phyloP scores from a whole-genome alignment of 2,888 invertebrate genomes.

The Stenodera caucasica region DNA sequence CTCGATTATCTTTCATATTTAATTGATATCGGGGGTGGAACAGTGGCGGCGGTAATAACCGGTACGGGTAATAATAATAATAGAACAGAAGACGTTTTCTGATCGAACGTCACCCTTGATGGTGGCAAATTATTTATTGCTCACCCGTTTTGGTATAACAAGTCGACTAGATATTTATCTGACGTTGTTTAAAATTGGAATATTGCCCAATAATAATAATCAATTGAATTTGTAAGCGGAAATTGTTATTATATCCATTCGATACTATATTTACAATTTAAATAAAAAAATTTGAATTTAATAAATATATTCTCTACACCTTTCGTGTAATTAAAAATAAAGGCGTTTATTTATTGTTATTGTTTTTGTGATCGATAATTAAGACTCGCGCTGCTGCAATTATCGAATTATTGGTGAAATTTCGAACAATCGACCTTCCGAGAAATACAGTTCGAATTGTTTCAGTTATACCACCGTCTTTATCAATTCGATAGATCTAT shows the following conservation, averaged over 20 bases:
- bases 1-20: constrained; percentile 1
- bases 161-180: neutral
- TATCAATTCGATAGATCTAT: constrained; percentile 3
- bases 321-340: neutral
- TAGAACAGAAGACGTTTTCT: neutral
- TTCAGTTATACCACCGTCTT: neutral
- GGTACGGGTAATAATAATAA: neutral
- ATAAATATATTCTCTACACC: neutral
- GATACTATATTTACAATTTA: neutral
- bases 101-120: constrained; percentile 4
- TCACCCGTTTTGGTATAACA: neutral
- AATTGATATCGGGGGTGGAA: neutral
- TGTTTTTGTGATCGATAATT: no score
- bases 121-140: neutral
- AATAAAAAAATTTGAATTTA: no score
- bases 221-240: neutral
- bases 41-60: neutral
- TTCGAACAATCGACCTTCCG: neutral
- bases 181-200: neutral
- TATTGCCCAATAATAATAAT: neutral
- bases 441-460: neutral
- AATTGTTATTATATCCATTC: neutral
- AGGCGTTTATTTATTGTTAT: no score
- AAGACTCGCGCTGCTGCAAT: no score
- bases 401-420: neutral